These are phyloP conservation scores for Antheraea mylitta DNA, from an alignment of 1,140 invertebrate species.

Conservation along the genomic window DNA sequence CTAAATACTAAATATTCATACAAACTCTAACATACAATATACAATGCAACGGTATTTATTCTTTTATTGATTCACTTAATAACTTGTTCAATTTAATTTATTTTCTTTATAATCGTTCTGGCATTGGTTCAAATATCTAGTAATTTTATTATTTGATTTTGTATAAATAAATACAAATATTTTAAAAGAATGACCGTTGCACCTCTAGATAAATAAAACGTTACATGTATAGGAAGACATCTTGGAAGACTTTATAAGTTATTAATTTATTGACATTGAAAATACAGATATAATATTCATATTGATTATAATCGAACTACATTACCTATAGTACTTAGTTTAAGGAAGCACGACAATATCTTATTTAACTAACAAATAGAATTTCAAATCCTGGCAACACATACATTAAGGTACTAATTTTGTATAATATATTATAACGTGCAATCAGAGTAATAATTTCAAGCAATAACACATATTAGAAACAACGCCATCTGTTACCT, in stretches of 20 bases:
- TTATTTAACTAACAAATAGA: neutral
- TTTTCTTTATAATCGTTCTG: neutral
- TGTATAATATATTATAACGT: no score
- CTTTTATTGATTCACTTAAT: no score
- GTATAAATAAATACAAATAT: neutral
- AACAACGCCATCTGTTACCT: conserved; percentile 29
- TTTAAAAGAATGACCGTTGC: neutral
- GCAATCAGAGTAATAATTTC: neutral
- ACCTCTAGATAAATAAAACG: neutral
- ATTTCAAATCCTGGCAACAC: no score
- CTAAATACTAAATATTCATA: conserved; percentile 55
- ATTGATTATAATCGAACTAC: neutral
- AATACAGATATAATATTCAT: conserved; percentile 44
- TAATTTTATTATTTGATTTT: no score
- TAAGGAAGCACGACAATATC: conserved; percentile 29
- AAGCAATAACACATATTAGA: conserved; percentile 8
- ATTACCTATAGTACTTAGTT: conserved; percentile 13
- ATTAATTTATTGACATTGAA: conserved; percentile 54
- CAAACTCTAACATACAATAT: conserved; percentile 37
- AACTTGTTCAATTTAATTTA: neutral
- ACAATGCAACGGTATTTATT: neutral
- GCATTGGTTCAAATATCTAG: no score
- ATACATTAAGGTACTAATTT: no score
- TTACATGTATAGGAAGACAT: conserved; percentile 35
- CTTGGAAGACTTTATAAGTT: conserved; percentile 36